Evolutionary conservation across 2,113 vertebrate species (phyloP), one percentile per base, ranked within the genome.

Genomic region (Neolamprologus cancellatus): DNA sequence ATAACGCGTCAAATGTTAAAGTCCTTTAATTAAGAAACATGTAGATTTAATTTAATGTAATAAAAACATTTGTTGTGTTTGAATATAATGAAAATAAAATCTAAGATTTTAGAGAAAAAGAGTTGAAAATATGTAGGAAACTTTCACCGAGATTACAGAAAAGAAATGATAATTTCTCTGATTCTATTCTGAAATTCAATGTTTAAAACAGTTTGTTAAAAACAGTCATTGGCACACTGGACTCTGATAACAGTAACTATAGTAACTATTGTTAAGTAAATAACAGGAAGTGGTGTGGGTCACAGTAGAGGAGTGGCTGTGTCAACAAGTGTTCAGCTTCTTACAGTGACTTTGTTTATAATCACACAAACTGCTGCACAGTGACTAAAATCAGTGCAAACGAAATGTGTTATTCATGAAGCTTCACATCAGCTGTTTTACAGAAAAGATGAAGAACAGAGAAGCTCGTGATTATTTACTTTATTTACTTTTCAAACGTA

Each of bases 171-270:
- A 0, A 36, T 36, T 13, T 39, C 6, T 39, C n/a, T 69, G 61
- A 23, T 6, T n/a, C 4, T 13, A 14, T 69, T 2, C 34, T 69
- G 13, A 69, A 69, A 41, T 0, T 69, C 12, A 14, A 4, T 41
- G 2, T 69, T 69, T 8, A 14, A 41, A 23, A 0, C 32, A 0
- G 3, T 61, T 64, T 64, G 18, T 59, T 25, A 55, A 55, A 54
- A 57, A 15, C 25, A 5, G 53, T 34, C 9, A 0, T 11, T 1
- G 59, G 59, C 59, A 64, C 59, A n/a, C 30, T 61, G 57, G 30
- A 61, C 59, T 0, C 30, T 7, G 59, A n/a, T n/a, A 64, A 20
- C 18, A 20, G 59, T 41, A 69, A 41, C 34, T 23, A 69, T 39
- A 41, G 34, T 14, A 23, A 69, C 34, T 15, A 36, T 20, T 64